These are phyloP conservation scores for Caradrina kadenii DNA, from an alignment of 2,888 invertebrate genomes.

Conservation along the genomic window DNA sequence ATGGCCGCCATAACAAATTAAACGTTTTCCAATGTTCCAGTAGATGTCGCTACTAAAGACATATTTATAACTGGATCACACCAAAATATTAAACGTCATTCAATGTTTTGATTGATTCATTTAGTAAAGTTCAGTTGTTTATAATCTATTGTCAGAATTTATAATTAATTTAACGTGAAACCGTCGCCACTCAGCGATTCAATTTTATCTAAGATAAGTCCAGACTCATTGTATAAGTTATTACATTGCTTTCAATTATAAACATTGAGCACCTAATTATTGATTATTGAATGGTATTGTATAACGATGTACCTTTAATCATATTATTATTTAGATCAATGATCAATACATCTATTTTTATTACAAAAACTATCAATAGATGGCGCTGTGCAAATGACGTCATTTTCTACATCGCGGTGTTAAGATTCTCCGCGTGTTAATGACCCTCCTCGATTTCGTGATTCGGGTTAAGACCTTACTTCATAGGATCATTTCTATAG, in stretches of 20 bases:
- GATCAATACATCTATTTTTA: background rate
- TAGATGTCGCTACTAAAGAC: constrained; percentile 35
- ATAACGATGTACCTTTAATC: background rate
- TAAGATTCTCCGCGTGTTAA: constrained; percentile 41
- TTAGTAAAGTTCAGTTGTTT: background rate
- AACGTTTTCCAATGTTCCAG: background rate
- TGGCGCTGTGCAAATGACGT: constrained; percentile 46
- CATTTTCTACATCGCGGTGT: constrained; percentile 44
- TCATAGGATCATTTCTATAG: constrained; percentile 63
- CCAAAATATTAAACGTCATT: background rate
- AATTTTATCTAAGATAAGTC: background rate
- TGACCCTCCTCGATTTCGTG: constrained; percentile 15
- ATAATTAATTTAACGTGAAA: too few species aligned
- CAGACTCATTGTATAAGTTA: too few species aligned
- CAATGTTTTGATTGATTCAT: background rate
- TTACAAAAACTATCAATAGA: constrained; percentile 9
- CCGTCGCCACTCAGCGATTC: too few species aligned
- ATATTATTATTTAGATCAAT: background rate
- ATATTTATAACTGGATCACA: background rate
- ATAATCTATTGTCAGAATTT: background rate
- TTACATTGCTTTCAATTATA: background rate
- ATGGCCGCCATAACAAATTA: constrained; percentile 11
- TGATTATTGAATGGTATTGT: too few species aligned
- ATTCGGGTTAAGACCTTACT: constrained; percentile 48
- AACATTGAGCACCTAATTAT: too few species aligned